phyloP scores from a whole-genome alignment of 2,888 invertebrate species.

The Diplolepis rosae region DNA sequence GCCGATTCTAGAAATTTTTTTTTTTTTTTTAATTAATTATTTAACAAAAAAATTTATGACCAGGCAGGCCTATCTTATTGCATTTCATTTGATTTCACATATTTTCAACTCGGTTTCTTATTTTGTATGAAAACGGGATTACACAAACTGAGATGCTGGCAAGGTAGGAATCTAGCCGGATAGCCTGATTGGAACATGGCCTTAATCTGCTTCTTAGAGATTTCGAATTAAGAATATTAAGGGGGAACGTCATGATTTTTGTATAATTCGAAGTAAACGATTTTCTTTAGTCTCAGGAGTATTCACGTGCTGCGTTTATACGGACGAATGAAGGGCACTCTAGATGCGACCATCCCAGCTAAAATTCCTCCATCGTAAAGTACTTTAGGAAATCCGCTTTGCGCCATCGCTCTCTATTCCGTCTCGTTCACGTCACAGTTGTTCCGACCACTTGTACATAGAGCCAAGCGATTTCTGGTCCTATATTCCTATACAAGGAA shows the following conservation, averaged over 20 bases:
- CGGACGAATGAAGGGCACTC: not conserved
- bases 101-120: too few species aligned
- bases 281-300: not conserved
- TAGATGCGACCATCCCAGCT: not conserved
- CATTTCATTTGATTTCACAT: too few species aligned
- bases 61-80: too few species aligned
- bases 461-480: not conserved
- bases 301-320: not conserved
- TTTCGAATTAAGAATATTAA: too few species aligned
- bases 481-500: not conserved
- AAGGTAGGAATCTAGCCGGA: too few species aligned
- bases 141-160: too few species aligned
- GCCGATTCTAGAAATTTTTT: too few species aligned
- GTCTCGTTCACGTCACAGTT: constrained; percentile 14
- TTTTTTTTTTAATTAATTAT: too few species aligned
- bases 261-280: not conserved
- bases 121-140: too few species aligned
- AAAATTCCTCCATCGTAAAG: constrained; percentile 14
- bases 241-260: not conserved
- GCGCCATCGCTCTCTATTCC: not conserved
- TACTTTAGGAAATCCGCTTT: constrained; percentile 27
- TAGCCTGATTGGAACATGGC: too few species aligned
- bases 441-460: constrained; percentile 13
- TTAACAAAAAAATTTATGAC: too few species aligned
- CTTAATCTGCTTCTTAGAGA: not conserved